phyloP scores from a whole-genome alignment of 2,888 invertebrate genomes.

The Aplocera efformata region DNA sequence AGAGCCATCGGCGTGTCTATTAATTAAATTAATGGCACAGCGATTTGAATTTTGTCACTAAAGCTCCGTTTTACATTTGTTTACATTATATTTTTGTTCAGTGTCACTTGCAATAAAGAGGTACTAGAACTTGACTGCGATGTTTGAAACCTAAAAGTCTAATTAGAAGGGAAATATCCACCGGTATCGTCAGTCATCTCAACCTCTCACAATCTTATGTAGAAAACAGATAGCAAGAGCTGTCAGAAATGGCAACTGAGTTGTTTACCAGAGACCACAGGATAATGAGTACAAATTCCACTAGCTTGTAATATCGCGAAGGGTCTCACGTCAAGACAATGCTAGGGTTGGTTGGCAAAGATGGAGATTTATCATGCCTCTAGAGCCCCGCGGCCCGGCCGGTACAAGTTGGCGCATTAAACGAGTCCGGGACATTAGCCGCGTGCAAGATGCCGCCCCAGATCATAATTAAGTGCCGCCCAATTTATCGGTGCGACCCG shows the following conservation, averaged over 20 bases:
- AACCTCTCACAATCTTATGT: too few species aligned
- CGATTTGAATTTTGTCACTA: conserved; percentile 14
- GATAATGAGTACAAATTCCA: conserved; percentile 6
- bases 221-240: too few species aligned
- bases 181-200: too few species aligned
- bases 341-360: conserved; percentile 50
- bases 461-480: conserved; percentile 81
- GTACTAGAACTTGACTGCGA: too few species aligned
- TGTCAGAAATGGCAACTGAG: too few species aligned
- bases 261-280: background rate
- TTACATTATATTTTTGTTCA: background rate
- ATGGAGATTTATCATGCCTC: conserved; percentile 78
- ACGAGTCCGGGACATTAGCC: conserved; percentile 79
- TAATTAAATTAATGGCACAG: conserved; percentile 19
- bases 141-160: too few species aligned
- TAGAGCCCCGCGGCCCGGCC: conserved; percentile 53
- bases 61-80: conserved; percentile 11
- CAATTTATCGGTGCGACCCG: conserved; percentile 79
- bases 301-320: conserved; percentile 6
- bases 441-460: conserved; percentile 79
- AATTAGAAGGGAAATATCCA: too few species aligned
- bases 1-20: conserved; percentile 20
- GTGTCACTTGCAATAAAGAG: too few species aligned
- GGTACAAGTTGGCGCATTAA: conserved; percentile 79
- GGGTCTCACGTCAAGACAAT: conserved; percentile 25